Conservation (phyloP, 2,888 invertebrate species). For the Hecatera dysodea region DNA sequence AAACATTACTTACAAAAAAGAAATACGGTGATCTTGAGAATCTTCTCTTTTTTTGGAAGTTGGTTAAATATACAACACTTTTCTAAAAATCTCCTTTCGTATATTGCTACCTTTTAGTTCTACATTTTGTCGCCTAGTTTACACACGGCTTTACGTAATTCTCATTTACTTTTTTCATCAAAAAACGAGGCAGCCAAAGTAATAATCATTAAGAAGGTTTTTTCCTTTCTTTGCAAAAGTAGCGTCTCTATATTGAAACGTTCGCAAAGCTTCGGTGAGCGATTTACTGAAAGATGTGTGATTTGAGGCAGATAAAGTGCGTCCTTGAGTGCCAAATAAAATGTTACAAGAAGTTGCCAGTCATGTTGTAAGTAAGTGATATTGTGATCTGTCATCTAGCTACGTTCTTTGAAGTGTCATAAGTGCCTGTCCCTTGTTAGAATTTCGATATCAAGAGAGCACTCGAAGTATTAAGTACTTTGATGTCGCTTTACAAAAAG, state of each 20-base stretch:
- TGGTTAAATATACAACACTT: too few relatives aligned
- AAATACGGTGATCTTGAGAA: too few relatives aligned
- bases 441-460: background rate
- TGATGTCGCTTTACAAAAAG: background rate
- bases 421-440: background rate
- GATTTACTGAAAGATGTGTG: constrained; percentile 31
- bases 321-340: constrained; percentile 30
- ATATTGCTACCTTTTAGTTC: too few relatives aligned
- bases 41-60: too few relatives aligned
- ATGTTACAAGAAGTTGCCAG: constrained; percentile 6
- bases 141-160: constrained; percentile 18
- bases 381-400: constrained; percentile 21
- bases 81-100: too few relatives aligned
- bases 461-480: background rate
- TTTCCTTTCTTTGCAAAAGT: constrained; percentile 6
- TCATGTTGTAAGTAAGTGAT: constrained; percentile 25
- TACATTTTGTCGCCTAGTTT: background rate
- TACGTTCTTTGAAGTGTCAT: background rate
- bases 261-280: constrained; percentile 7
- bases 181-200: constrained; percentile 12
- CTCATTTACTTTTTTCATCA: constrained; percentile 15
- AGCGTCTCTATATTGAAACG: constrained; percentile 15
- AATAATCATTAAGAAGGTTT: constrained; percentile 31
- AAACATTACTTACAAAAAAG: too few relatives aligned
- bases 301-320: constrained; percentile 33